Evolutionary conservation across 2,888 invertebrate genomes (phyloP).

Genomic region (Idaea aversata): DNA sequence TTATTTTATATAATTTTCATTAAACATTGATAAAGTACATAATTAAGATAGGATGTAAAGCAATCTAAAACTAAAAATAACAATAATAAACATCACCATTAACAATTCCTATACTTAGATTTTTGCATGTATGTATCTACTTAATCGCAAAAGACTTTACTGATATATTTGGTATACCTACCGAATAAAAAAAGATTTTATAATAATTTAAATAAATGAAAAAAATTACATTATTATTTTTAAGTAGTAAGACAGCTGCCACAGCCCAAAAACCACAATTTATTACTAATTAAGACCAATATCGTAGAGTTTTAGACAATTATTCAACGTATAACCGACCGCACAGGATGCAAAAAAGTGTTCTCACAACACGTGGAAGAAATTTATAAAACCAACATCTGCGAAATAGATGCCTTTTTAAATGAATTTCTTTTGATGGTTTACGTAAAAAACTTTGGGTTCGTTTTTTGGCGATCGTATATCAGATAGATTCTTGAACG

Average conservation of each 20-base stretch:
- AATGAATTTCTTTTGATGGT: constrained; percentile 60
- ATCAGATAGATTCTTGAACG: constrained; percentile 63
- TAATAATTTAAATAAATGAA: neutral
- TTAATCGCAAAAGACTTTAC: no score
- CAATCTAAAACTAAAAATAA: no score
- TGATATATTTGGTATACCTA: no score
- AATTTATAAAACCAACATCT: constrained; percentile 78
- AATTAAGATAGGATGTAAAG: no score
- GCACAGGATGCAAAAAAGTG: constrained; percentile 46
- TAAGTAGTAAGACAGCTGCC: neutral
- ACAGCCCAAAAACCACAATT: constrained; percentile 36
- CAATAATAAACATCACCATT: no score
- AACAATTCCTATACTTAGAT: neutral
- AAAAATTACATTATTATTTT: neutral
- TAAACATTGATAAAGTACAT: no score
- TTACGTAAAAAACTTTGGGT: constrained; percentile 53
- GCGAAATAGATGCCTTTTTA: constrained; percentile 72
- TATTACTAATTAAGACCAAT: constrained; percentile 53
- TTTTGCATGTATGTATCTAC: neutral
- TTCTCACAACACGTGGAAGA: constrained; percentile 69
- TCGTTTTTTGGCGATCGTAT: constrained; percentile 67
- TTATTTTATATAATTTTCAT: no score
- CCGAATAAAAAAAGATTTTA: no score
- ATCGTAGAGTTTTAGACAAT: constrained; percentile 42
- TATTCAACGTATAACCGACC: constrained; percentile 52